Percentiles rank a stretch among this genome's conserved stretches.
Conservation (phyloP, 1,140 invertebrate genomes). For the Euglossa dilemma region DNA sequence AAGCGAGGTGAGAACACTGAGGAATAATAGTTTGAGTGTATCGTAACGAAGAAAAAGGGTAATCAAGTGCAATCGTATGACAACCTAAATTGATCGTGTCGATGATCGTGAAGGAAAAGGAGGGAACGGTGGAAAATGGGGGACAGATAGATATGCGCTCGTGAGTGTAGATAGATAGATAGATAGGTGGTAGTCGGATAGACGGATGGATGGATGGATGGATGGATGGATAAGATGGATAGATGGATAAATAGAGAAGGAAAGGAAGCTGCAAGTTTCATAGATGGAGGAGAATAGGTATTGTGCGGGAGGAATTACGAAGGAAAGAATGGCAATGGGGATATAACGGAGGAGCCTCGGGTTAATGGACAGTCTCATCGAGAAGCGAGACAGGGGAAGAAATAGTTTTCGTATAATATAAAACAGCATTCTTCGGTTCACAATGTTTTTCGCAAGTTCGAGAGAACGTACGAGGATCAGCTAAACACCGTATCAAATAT, state of each 20-base stretch:
- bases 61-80: neutral
- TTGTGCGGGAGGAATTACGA: slow-evolving; percentile 1
- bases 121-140: neutral
- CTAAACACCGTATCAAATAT: slow-evolving; percentile 52
- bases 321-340: slow-evolving; percentile 2
- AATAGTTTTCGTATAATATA: slow-evolving; percentile 46
- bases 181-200: too few relatives aligned
- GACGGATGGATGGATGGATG: too few relatives aligned
- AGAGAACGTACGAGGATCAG: slow-evolving; percentile 33
- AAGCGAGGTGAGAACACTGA: neutral
- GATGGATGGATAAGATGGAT: too few relatives aligned
- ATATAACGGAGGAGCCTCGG: slow-evolving; percentile 4
- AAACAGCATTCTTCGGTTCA: slow-evolving; percentile 65
- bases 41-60: neutral
- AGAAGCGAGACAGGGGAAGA: slow-evolving; percentile 27
- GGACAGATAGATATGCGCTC: too few relatives aligned
- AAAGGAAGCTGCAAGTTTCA: neutral
- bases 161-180: too few relatives aligned
- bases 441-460: slow-evolving; percentile 55
- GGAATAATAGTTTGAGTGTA: neutral
- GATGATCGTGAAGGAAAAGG: neutral
- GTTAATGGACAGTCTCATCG: neutral
- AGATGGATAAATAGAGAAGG: too few relatives aligned
- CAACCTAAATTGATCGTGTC: too few relatives aligned
- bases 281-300: slow-evolving; percentile 54